phyloP scores from a whole-genome alignment of 2,888 invertebrate genomes.

The Hypselothyrea guttata region DNA sequence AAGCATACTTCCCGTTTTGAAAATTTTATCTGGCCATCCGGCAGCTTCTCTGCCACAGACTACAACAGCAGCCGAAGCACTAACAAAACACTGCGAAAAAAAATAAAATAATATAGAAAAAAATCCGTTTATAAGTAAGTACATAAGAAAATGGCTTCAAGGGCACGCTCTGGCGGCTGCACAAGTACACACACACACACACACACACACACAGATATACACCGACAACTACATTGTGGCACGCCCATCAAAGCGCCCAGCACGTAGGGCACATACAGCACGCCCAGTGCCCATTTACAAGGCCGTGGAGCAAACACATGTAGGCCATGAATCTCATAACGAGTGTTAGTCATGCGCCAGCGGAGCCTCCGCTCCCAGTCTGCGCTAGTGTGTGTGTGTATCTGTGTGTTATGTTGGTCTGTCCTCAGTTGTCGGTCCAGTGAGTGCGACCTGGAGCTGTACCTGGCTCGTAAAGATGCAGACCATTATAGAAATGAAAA shows the following conservation, averaged over 20 bases:
- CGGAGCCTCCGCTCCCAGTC: slow-evolving; percentile 20
- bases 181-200: slow-evolving; percentile 21
- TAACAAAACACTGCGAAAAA: slow-evolving; percentile 10
- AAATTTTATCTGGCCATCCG: slow-evolving; percentile 63
- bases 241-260: slow-evolving; percentile 45
- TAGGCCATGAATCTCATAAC: slow-evolving; percentile 76
- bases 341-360: slow-evolving; percentile 73
- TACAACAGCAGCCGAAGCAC: slow-evolving; percentile 21
- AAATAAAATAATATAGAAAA: slow-evolving; percentile 4
- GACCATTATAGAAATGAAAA: slow-evolving; percentile 76
- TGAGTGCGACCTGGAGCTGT: slow-evolving; percentile 56
- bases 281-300: slow-evolving; percentile 71
- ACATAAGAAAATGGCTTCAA: slow-evolving; percentile 73
- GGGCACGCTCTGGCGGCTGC: slow-evolving; percentile 59
- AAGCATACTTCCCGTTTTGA: slow-evolving; percentile 67
- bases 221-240: slow-evolving; percentile 20
- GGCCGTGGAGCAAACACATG: slow-evolving; percentile 74
- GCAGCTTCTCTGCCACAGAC: slow-evolving; percentile 45
- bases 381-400: slow-evolving; percentile 10
- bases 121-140: slow-evolving; percentile 68
- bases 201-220: slow-evolving; percentile 10
- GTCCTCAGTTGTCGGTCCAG: slow-evolving; percentile 58
- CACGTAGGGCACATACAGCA: slow-evolving; percentile 68
- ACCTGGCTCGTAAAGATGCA: slow-evolving; percentile 63
- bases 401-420: slow-evolving; percentile 14